These are phyloP conservation scores for Anniella stebbinsi DNA, from an alignment of 2,797 vertebrate species.

Conservation along the genomic window DNA sequence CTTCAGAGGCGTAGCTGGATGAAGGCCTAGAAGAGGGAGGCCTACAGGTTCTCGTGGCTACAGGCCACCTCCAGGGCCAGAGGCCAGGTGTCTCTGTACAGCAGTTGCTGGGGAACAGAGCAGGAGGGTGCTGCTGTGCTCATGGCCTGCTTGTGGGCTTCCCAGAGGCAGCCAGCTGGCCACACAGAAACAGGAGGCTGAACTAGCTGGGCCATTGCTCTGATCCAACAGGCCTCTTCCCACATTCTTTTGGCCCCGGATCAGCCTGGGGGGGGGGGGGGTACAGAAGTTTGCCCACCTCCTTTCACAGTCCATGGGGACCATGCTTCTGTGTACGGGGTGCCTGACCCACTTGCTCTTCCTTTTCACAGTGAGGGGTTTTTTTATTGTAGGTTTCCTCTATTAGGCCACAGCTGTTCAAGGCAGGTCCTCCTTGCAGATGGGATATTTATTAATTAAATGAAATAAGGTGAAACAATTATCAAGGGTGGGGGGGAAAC, in stretches of 20 bases:
- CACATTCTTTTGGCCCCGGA: too few species aligned
- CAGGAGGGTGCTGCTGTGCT: background rate
- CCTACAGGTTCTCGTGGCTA: background rate
- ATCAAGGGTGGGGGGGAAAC: background rate
- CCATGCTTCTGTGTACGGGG: background rate
- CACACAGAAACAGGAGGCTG: background rate
- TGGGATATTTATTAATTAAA: too few species aligned
- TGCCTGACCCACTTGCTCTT: too few species aligned
- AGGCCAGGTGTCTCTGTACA: background rate
- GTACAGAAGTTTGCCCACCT: background rate
- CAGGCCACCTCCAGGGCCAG: background rate
- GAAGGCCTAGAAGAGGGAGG: too few species aligned
- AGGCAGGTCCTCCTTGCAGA: background rate
- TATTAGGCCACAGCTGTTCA: background rate
- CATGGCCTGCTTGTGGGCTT: background rate
- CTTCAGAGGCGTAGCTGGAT: background rate
- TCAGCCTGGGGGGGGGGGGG: background rate
- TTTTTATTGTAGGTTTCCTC: background rate
- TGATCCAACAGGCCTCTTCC: too few species aligned
- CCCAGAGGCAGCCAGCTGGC: background rate
- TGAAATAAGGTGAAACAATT: background rate
- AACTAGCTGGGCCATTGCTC: too few species aligned
- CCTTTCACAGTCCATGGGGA: background rate
- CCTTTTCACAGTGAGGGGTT: background rate
- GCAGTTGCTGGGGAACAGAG: background rate